Percentiles rank a stretch among this genome's conserved stretches.
phyloP scores from a whole-genome alignment of 2,113 vertebrate species.

The Struthio camelus region DNA sequence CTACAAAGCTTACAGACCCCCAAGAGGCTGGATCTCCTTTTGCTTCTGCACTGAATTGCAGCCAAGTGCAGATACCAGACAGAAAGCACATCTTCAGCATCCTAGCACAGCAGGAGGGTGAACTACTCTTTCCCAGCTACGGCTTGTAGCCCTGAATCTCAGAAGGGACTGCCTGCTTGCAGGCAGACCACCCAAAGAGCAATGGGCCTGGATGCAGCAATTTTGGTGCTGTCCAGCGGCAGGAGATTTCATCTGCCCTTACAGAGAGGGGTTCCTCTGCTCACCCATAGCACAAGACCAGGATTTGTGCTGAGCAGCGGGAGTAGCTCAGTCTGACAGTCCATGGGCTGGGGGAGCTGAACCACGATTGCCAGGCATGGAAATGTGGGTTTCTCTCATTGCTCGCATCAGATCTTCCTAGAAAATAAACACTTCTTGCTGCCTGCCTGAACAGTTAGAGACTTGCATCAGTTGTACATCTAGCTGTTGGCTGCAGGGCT shows the following conservation, averaged over 20 bases:
- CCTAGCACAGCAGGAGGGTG: background rate
- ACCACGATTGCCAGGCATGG: rapidly evolving
- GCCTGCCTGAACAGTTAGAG: background rate
- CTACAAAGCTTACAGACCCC: background rate
- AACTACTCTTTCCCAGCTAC: background rate
- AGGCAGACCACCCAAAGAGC: background rate
- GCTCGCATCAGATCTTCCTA: background rate
- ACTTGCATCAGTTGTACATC: background rate
- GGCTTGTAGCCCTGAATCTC: background rate
- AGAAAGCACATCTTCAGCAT: background rate
- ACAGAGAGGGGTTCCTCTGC: rapidly evolving
- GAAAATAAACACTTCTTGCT: background rate
- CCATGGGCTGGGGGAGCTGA: background rate
- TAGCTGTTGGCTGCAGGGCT: background rate
- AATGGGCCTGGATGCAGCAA: rapidly evolving
- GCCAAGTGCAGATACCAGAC: background rate
- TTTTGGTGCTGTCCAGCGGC: background rate
- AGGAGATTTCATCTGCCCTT: background rate
- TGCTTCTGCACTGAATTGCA: background rate
- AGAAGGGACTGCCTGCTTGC: background rate
- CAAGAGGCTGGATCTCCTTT: background rate
- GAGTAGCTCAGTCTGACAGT: background rate
- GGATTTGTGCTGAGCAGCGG: background rate
- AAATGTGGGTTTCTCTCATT: rapidly evolving
- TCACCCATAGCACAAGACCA: background rate